Conservation (phyloP, 2,113 vertebrate genomes). For the Sardina pilchardus region DNA sequence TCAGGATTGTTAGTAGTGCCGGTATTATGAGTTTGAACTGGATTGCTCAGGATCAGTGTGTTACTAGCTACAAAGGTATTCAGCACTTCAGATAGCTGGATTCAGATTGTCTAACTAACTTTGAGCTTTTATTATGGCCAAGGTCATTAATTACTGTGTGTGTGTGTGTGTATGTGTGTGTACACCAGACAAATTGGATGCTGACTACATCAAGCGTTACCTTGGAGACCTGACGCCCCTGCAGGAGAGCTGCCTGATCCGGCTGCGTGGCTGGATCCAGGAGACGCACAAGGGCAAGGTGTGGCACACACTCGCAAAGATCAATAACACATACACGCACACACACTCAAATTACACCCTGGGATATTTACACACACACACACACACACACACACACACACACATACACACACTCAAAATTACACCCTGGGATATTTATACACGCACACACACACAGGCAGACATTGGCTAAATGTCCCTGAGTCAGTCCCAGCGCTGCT, state of each 20-base stretch:
- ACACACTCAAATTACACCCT: not conserved
- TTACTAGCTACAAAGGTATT: not conserved
- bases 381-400: conserved; percentile 1
- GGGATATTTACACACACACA: not conserved
- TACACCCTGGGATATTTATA: not conserved
- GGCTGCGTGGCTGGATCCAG: conserved; percentile 92
- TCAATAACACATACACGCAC: not conserved
- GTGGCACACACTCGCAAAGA: conserved; percentile 37
- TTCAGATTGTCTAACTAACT: too few relatives aligned
- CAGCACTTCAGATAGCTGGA: too few relatives aligned
- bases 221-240: conserved; percentile 92
- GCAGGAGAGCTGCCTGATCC: conserved; percentile 96
- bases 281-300: conserved; percentile 97
- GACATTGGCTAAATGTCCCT: not conserved
- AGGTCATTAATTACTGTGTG: not conserved
- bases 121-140: too few relatives aligned
- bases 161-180: conserved; percentile 26
- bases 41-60: too few relatives aligned
- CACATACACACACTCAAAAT: not conserved
- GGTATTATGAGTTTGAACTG: too few relatives aligned
- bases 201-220: conserved; percentile 96
- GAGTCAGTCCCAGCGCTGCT: not conserved
- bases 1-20: too few relatives aligned
- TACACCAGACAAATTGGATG: conserved; percentile 86
- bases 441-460: too few relatives aligned